phyloP scores from a whole-genome alignment of 2,113 vertebrate species.

The Dermatemys mawii region DNA sequence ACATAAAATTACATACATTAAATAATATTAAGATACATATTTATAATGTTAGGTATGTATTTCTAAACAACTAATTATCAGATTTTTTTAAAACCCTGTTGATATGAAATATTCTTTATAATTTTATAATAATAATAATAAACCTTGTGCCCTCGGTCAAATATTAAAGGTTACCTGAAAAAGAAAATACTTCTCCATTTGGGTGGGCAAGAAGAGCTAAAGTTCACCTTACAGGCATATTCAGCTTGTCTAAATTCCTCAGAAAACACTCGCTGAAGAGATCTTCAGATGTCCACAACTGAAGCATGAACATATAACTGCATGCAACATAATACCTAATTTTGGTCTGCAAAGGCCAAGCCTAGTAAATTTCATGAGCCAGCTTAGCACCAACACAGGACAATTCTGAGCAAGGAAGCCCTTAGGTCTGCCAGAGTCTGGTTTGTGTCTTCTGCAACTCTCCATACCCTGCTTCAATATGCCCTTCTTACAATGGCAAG shows the following conservation, averaged over 20 bases:
- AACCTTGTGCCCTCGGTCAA: too few relatives aligned
- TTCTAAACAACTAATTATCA: too few relatives aligned
- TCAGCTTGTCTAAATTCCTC: too few relatives aligned
- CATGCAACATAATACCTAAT: not conserved
- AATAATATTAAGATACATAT: too few relatives aligned
- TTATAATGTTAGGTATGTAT: too few relatives aligned
- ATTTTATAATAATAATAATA: too few relatives aligned
- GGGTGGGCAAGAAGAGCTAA: too few relatives aligned
- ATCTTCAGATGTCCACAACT: not conserved
- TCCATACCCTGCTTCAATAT: not conserved
- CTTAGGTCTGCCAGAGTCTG: not conserved
- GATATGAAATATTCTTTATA: too few relatives aligned
- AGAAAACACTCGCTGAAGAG: not conserved
- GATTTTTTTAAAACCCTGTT: too few relatives aligned
- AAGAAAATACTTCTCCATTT: too few relatives aligned
- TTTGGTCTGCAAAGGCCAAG: not conserved
- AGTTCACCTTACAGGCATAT: too few relatives aligned
- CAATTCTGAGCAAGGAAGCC: constrained; percentile 15
- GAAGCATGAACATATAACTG: not conserved
- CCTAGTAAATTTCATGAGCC: not conserved
- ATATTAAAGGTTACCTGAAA: too few relatives aligned
- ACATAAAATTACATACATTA: not conserved
- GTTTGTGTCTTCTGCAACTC: not conserved
- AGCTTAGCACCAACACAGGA: not conserved
- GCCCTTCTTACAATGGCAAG: rapidly evolving